Percentiles rank a stretch among this genome's conserved stretches.
Evolutionary conservation across 2,113 vertebrate genomes (phyloP).

Genomic region (Pterocles burchelli): DNA sequence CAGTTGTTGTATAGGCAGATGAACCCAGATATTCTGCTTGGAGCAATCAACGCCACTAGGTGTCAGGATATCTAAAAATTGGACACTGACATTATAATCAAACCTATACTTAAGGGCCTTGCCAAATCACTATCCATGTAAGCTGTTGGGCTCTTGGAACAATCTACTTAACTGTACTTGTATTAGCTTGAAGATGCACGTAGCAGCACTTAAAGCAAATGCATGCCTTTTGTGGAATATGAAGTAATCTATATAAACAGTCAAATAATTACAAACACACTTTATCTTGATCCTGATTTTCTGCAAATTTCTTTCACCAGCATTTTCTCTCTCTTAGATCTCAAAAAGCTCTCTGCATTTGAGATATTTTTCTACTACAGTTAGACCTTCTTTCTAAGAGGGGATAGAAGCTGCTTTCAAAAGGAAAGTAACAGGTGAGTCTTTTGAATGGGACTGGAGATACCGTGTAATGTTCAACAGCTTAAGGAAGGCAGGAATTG

Average conservation of each 20-base stretch:
- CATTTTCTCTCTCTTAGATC: background rate
- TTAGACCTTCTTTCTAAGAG: background rate
- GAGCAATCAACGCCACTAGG: slow-evolving; percentile 9
- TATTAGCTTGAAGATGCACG: background rate
- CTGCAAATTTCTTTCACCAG: background rate
- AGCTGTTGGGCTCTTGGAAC: background rate
- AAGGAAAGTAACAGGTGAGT: background rate
- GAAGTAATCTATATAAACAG: background rate
- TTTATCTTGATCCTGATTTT: background rate
- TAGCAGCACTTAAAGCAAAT: background rate
- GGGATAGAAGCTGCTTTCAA: background rate
- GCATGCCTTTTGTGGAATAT: background rate
- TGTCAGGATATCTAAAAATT: slow-evolving; percentile 39
- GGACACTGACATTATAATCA: background rate
- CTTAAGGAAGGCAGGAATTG: background rate
- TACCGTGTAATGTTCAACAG: background rate
- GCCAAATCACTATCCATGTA: background rate
- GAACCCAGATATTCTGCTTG: background rate
- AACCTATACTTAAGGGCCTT: background rate
- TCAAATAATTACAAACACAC: background rate
- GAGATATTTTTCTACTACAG: background rate
- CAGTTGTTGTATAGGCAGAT: background rate
- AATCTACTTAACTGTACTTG: background rate
- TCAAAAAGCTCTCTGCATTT: background rate
- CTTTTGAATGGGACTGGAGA: background rate